Conservation (phyloP, 2,797 vertebrate genomes). For the Phrynocephalus guinanensis region DNA sequence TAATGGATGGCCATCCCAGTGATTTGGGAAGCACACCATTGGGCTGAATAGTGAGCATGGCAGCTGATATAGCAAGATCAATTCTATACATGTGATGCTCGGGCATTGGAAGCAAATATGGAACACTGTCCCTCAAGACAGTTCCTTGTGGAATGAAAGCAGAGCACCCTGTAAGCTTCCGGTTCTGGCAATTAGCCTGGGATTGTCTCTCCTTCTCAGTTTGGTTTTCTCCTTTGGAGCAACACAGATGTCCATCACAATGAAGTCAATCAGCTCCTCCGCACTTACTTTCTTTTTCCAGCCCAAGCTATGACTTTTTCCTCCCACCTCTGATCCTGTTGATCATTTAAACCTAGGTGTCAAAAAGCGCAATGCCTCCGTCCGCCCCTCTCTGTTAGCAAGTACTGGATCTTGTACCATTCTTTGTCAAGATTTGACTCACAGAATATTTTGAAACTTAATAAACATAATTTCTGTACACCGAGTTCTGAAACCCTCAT, state of each 20-base stretch:
- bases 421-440: not conserved
- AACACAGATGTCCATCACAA: not conserved
- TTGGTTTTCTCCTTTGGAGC: not conserved
- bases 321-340: too few relatives aligned
- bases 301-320: not conserved
- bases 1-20: not conserved
- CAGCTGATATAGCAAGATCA: conserved; percentile 8
- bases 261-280: not conserved
- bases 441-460: not conserved
- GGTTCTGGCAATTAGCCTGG: not conserved
- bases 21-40: not conserved
- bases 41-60: not conserved
- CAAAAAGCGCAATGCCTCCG: not conserved
- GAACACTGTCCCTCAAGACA: not conserved
- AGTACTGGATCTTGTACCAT: not conserved
- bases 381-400: not conserved
- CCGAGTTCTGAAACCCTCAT: not conserved
- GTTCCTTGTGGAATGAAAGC: conserved; percentile 10
- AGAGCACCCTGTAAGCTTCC: conserved; percentile 1
- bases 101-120: not conserved
- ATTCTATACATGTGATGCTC: not conserved
- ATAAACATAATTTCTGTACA: not conserved
- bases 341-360: not conserved
- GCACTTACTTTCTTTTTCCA: not conserved
- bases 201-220: not conserved